phyloP scores from a whole-genome alignment of 2,888 invertebrate species.

The Fragum fragum region DNA sequence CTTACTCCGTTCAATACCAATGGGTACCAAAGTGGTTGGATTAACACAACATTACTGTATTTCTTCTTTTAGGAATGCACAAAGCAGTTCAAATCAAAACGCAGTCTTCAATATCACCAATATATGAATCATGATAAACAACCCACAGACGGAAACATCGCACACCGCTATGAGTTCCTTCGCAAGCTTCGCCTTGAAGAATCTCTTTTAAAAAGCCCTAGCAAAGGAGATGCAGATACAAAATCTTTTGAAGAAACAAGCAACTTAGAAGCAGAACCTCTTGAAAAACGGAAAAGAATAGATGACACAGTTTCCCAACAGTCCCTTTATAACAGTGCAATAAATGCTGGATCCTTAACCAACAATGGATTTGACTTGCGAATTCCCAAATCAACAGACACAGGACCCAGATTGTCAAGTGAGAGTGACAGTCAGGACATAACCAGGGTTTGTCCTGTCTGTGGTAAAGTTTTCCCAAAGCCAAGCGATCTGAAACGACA shows the following conservation, averaged over 20 bases:
- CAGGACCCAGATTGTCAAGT: slow-evolving; percentile 1
- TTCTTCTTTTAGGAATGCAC: slow-evolving; percentile 75
- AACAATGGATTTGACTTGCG: slow-evolving; percentile 23
- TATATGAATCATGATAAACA: slow-evolving; percentile 59
- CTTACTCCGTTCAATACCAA: no score
- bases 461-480: slow-evolving; percentile 82
- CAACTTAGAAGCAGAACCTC: not conserved
- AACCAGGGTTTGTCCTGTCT: slow-evolving; percentile 74
- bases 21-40: no score
- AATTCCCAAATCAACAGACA: slow-evolving; percentile 8
- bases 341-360: slow-evolving; percentile 27
- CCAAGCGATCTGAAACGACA: slow-evolving; percentile 84
- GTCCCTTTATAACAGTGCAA: slow-evolving; percentile 41
- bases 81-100: slow-evolving; percentile 84
- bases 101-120: slow-evolving; percentile 81
- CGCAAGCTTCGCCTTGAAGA: slow-evolving; percentile 64
- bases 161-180: slow-evolving; percentile 60
- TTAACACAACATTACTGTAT: no score
- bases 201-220: not conserved
- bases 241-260: not conserved
- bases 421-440: slow-evolving; percentile 30
- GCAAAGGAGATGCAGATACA: not conserved
- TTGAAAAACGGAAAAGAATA: slow-evolving; percentile 43
- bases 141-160: slow-evolving; percentile 56
- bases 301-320: slow-evolving; percentile 38